A percentile compares a stretch with the other conserved stretches of the same genome.
Evolutionary conservation across 2,797 vertebrate species (phyloP).

Genomic region (Gadopsis bispinosus): DNA sequence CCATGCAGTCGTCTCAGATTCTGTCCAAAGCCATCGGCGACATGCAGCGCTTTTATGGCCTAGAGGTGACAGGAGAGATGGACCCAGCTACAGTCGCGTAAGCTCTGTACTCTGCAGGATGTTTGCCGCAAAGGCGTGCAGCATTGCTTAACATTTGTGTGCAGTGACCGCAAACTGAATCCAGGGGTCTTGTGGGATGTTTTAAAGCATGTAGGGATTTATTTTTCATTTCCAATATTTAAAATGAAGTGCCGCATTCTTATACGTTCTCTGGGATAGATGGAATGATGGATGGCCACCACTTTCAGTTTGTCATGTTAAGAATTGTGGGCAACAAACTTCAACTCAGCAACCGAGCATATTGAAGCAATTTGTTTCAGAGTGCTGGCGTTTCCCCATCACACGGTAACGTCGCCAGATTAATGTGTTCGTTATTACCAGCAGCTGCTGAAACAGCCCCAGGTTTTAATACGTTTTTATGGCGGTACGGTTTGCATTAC

Average conservation of each 20-base stretch:
- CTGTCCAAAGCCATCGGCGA: conserved; percentile 90
- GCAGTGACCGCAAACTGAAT: not conserved
- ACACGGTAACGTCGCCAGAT: conserved; percentile 1
- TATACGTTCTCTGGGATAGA: not conserved
- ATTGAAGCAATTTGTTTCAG: conserved; percentile 11
- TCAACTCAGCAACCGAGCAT: conserved; percentile 19
- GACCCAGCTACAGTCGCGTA: conserved; percentile 89
- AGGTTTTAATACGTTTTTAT: not conserved
- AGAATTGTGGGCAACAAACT: not conserved
- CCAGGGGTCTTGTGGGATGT: not conserved
- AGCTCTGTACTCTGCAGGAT: conserved; percentile 26
- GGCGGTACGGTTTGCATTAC: not conserved
- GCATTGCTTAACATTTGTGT: not conserved
- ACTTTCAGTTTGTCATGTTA: not conserved
- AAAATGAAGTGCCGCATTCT: not conserved
- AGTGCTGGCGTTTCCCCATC: not conserved
- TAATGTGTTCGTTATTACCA: not conserved
- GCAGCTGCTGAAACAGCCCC: conserved; percentile 8
- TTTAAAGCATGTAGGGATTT: not conserved
- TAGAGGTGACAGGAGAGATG: conserved; percentile 89
- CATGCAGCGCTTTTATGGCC: conserved; percentile 95
- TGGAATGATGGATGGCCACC: not conserved
- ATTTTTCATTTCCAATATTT: not conserved
- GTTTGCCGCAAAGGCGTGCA: not conserved
- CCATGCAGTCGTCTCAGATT: conserved; percentile 93